Conservation (phyloP, 2,113 vertebrate genomes). For the Chloropsis hardwickii region DNA sequence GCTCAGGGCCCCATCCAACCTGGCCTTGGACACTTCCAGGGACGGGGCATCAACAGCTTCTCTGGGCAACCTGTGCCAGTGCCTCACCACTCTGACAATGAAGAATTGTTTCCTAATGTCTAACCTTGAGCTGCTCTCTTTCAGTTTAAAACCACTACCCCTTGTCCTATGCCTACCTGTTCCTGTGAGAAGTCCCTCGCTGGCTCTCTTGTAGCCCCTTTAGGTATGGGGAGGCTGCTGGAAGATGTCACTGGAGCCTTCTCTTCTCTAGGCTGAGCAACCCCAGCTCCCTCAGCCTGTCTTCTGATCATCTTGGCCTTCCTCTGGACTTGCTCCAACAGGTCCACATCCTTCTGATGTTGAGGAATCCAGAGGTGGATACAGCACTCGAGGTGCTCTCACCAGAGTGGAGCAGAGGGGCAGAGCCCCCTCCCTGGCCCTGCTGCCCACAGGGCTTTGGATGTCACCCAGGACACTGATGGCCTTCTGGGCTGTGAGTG, state of each 20-base stretch:
- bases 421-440: not conserved
- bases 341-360: not conserved
- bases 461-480: not conserved
- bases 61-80: not conserved
- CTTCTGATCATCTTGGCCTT: not conserved
- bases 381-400: not conserved
- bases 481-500: not conserved
- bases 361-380: not conserved
- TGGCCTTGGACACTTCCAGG: not conserved
- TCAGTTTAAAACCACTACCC: not conserved
- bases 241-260: not conserved
- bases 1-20: not conserved
- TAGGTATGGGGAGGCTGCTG: not conserved
- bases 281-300: not conserved
- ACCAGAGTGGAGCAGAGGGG: not conserved
- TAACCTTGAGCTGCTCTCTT: not conserved
- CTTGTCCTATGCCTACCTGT: not conserved
- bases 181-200: not conserved
- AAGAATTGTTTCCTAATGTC: not conserved
- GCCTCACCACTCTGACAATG: not conserved
- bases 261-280: not conserved
- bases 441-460: not conserved
- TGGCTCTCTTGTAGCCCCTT: not conserved
- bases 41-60: not conserved
- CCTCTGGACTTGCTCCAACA: not conserved